Percentiles rank a stretch among this genome's conserved stretches.
phyloP scores from a whole-genome alignment of 2,113 vertebrate genomes.

The Anhinga anhinga region DNA sequence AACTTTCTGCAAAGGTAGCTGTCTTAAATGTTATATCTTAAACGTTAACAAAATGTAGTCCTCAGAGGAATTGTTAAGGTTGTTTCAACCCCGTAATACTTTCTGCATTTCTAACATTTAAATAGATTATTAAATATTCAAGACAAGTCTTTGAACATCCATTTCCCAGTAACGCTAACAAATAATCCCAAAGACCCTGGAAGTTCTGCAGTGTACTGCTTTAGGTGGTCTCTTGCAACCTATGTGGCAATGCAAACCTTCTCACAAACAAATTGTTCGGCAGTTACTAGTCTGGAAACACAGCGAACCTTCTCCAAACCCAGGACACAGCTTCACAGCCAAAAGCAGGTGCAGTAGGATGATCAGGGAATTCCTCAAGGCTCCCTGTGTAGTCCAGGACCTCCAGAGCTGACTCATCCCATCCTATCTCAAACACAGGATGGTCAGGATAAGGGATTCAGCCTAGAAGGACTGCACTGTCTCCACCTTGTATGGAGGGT shows the following conservation, averaged over 20 bases:
- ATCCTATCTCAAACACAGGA: neutral
- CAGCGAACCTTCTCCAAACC: neutral
- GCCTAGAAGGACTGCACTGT: neutral
- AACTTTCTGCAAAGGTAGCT: neutral
- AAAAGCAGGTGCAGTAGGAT: neutral
- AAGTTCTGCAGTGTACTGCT: neutral
- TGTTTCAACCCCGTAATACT: neutral
- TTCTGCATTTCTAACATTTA: conserved; percentile 30
- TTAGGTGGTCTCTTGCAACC: neutral
- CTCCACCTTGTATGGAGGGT: neutral
- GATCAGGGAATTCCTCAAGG: neutral
- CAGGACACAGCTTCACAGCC: neutral
- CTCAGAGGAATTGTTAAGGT: conserved; percentile 22
- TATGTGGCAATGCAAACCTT: neutral
- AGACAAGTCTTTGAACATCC: conserved; percentile 23
- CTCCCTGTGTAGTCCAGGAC: neutral
- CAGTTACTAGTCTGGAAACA: neutral
- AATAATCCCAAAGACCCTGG: neutral
- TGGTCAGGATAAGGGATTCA: neutral
- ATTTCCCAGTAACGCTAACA: conserved; percentile 3
- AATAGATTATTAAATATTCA: conserved; percentile 40
- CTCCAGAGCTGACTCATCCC: neutral
- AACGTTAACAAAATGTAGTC: neutral
- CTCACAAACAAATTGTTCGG: neutral
- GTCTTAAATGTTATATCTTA: neutral